Base-by-base conservation (phyloP, 2,888 invertebrate genomes). In the Kryphioiulus occultus region DNA sequence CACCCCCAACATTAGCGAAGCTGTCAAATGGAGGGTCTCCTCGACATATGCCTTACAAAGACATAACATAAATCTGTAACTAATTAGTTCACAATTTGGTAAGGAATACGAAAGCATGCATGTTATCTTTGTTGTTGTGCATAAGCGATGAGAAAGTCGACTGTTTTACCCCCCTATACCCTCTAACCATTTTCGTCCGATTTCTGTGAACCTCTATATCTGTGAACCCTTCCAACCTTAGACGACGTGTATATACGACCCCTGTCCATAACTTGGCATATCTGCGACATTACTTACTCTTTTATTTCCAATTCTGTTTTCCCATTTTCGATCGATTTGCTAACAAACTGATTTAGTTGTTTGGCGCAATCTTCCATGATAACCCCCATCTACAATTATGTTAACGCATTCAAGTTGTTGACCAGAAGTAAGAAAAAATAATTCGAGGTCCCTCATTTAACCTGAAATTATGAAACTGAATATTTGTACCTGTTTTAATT, bases 401-500 rank as follows among this genome's bases (percentile, higher is more conserved):
- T 12, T 19, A 17, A 19, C 1, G 53, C 4, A 4, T n/a, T 44
- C 44, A 53, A 47, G 12, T 47, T 42, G 10, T 7, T 42, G 10
- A 10, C 10, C 42, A 42, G 42, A 4, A 42, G 7, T 42, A 10
- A 42, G 10, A 4, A 42, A 10, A 42, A 42, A 47, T 47, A 47
- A 15, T 17, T 15, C 12, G 39, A 1, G 12, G 47, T 47, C 15
- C 15, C 1, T 47, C 17, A 17, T 17, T 47, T 5, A 47, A 5
- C 4, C 5, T 47, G 17, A 53, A 53, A n/a, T n/a, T 42, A 22
- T 32, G 3, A n/a, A n/a, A n/a, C 19, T 17, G n/a, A 44, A 44
- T 47, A 32, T 32, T n/a, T n/a, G n/a, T 88, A 88, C 88, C 39
- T 86, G 82, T 59, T 35, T 88, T 17, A 88, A n/a, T 86, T 88